phyloP scores from a whole-genome alignment of 1,140 invertebrate species.

The Gonatopus flavifemur region DNA sequence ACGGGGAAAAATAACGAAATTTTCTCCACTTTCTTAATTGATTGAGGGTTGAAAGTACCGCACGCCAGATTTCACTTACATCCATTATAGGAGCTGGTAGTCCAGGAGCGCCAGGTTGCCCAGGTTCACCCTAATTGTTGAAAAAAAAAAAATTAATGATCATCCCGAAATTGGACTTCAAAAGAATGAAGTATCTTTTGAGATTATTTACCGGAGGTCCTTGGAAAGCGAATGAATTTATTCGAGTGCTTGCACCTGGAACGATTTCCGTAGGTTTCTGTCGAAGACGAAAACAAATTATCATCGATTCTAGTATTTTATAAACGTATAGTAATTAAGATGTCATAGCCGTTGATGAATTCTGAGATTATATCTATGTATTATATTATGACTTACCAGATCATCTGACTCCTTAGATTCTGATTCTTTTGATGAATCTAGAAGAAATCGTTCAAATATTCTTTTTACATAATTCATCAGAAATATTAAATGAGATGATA shows the following conservation, averaged over 20 bases:
- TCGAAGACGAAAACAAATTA: too few relatives aligned
- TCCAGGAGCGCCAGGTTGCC: conserved; percentile 71
- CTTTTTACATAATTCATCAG: too few relatives aligned
- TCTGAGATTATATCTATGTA: too few relatives aligned
- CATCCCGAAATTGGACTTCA: background rate
- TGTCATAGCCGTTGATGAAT: background rate
- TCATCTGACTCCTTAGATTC: too few relatives aligned
- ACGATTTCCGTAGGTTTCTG: conserved; percentile 30
- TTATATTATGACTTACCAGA: background rate
- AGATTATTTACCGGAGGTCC: conserved; percentile 28
- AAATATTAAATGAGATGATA: too few relatives aligned
- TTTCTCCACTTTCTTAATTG: too few relatives aligned
- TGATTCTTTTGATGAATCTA: too few relatives aligned
- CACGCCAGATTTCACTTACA: too few relatives aligned
- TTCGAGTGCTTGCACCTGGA: conserved; percentile 33
- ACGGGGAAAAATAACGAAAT: too few relatives aligned
- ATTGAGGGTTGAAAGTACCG: too few relatives aligned
- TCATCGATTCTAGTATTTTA: too few relatives aligned
- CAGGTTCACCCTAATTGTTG: conserved; percentile 59
- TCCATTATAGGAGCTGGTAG: conserved; percentile 74
- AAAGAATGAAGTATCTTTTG: conserved; percentile 1
- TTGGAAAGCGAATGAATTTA: conserved; percentile 27
- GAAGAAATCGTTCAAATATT: too few relatives aligned
- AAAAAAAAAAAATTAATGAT: background rate
- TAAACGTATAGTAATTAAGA: background rate